A percentile compares a stretch with the other conserved stretches of the same genome.
These are phyloP conservation scores for Leucophenga maculata DNA, from an alignment of 2,888 invertebrate species.

Conservation along the genomic window DNA sequence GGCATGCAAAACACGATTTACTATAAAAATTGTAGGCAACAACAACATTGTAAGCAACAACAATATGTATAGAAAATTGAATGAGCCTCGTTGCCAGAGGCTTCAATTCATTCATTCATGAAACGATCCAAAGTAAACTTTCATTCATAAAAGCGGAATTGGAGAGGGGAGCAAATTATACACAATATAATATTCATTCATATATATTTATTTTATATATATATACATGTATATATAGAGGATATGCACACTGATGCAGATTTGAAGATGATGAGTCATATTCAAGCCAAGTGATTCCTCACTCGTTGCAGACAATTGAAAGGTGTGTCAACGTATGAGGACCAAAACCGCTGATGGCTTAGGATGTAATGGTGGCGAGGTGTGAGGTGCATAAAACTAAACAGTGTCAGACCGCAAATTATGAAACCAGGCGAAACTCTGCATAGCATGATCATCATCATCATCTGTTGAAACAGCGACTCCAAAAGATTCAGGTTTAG, in stretches of 20 bases:
- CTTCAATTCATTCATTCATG: conserved; percentile 16
- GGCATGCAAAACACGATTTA: conserved; percentile 65
- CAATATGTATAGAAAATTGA: neutral
- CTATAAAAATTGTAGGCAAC: conserved; percentile 54
- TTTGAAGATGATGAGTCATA: conserved; percentile 12
- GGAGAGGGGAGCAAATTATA: no score
- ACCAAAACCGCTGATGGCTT: no score
- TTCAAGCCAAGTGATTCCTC: neutral
- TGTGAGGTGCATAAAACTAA: neutral
- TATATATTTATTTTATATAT: neutral
- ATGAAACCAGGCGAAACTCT: neutral
- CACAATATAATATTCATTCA: no score
- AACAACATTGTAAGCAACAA: neutral
- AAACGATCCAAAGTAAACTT: conserved; percentile 7
- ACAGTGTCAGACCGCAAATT: conserved; percentile 22
- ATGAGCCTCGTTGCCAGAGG: neutral
- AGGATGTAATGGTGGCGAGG: neutral
- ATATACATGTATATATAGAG: conserved; percentile 10
- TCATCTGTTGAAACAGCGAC: neutral
- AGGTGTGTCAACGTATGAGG: neutral
- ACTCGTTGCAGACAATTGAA: neutral
- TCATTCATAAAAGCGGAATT: conserved; percentile 2
- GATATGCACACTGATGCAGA: neutral
- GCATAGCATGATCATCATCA: neutral
- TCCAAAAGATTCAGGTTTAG: neutral